Evolutionary conservation across 1,140 invertebrate species (phyloP).

Genomic region (Hylyphantes graminicola): DNA sequence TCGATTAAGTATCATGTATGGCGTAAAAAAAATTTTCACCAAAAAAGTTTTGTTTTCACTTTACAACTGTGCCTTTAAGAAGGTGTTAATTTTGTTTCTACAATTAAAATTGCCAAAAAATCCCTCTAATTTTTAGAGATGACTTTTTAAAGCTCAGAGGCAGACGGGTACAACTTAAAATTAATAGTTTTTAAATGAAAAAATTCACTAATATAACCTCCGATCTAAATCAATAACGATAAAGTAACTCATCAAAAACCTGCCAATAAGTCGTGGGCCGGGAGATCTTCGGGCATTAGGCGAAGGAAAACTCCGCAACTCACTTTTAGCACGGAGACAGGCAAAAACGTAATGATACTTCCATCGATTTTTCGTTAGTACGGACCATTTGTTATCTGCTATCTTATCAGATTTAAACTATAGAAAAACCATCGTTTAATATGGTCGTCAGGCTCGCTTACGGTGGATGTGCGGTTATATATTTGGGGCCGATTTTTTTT

Average conservation of each 20-base stretch:
- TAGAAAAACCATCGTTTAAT: slow-evolving; percentile 60
- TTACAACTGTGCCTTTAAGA: no score
- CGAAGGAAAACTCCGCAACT: not conserved
- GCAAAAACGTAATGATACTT: slow-evolving; percentile 49
- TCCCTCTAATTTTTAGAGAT: no score
- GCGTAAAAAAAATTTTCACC: no score
- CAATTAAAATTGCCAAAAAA: no score
- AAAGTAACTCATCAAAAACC: slow-evolving; percentile 26
- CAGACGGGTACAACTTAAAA: no score
- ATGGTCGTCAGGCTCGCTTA: slow-evolving; percentile 53
- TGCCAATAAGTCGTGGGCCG: slow-evolving; percentile 43
- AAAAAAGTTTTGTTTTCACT: no score
- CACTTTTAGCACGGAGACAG: not conserved
- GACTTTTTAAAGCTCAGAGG: no score
- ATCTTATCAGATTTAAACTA: slow-evolving; percentile 61
- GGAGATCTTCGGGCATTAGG: slow-evolving; percentile 13
- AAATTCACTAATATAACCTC: slow-evolving; percentile 6
- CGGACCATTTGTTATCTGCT: slow-evolving; percentile 57
- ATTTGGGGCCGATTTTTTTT: not conserved
- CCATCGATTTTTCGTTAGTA: slow-evolving; percentile 60
- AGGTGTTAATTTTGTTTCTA: no score
- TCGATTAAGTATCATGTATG: no score
- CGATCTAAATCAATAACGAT: slow-evolving; percentile 33
- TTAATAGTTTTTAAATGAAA: no score
- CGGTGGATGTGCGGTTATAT: slow-evolving; percentile 44